Percentiles rank a stretch among this genome's conserved stretches.
Conservation (phyloP, 2,113 vertebrate genomes). For the Thermophis baileyi region DNA sequence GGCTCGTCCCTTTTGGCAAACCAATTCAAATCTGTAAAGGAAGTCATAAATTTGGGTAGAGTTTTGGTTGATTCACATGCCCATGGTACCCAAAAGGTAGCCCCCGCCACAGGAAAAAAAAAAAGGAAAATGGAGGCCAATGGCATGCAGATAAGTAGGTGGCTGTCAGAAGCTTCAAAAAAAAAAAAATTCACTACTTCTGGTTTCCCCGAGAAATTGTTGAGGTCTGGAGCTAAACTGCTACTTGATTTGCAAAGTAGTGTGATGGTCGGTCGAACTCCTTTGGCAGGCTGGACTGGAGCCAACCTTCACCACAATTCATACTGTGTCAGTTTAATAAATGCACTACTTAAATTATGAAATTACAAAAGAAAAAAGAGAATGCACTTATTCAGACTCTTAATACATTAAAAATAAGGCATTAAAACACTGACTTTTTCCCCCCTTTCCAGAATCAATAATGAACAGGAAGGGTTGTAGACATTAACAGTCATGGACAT, state of each 20-base stretch:
- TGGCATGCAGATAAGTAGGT: neutral
- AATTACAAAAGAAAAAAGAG: slow-evolving; percentile 99
- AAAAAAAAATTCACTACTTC: slow-evolving; percentile 18
- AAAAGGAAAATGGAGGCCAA: neutral
- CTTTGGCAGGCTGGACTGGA: slow-evolving; percentile 69
- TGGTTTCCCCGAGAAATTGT: slow-evolving; percentile 32
- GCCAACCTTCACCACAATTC: slow-evolving; percentile 83
- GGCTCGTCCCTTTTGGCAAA: neutral
- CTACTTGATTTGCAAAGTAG: slow-evolving; percentile 58
- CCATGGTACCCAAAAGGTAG: neutral
- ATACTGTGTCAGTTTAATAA: slow-evolving; percentile 94
- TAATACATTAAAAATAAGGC: slow-evolving; percentile 96
- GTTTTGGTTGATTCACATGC: neutral
- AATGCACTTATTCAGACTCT: slow-evolving; percentile 99
- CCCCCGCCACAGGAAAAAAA: no score
- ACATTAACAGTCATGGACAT: slow-evolving; percentile 97
- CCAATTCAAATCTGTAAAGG: neutral
- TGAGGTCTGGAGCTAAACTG: slow-evolving; percentile 33
- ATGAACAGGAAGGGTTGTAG: slow-evolving; percentile 95
- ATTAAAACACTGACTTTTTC: slow-evolving; percentile 94
- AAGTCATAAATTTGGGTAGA: neutral
- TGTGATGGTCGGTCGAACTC: slow-evolving; percentile 64
- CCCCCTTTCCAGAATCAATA: slow-evolving; percentile 90
- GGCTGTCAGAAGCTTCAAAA: slow-evolving; percentile 31
- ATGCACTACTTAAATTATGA: slow-evolving; percentile 99